These are phyloP conservation scores for Dolichallabes microphthalmus DNA, from an alignment of 2,113 vertebrate species.

Conservation along the genomic window DNA sequence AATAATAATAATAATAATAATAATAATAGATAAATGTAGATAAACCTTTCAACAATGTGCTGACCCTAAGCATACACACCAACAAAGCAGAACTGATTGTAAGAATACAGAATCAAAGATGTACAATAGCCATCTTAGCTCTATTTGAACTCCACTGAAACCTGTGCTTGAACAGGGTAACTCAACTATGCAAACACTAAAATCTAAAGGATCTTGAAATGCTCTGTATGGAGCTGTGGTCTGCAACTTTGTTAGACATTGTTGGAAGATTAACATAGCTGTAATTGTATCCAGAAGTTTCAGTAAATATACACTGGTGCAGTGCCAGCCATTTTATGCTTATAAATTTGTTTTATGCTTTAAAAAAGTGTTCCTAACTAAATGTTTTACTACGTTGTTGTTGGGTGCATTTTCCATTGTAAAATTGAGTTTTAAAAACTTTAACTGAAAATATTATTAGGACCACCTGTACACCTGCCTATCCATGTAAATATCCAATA, in stretches of 20 bases:
- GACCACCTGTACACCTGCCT: not conserved
- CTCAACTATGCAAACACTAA: not conserved
- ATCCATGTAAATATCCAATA: not conserved
- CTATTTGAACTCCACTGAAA: not conserved
- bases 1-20: too few relatives aligned
- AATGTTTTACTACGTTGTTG: not conserved
- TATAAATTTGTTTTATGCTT: too few relatives aligned
- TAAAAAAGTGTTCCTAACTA: too few relatives aligned
- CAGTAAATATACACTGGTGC: too few relatives aligned
- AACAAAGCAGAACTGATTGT: not conserved
- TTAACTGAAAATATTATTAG: not conserved
- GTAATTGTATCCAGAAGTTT: not conserved
- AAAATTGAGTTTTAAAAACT: too few relatives aligned
- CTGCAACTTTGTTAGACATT: not conserved
- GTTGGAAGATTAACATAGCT: not conserved
- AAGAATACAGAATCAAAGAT: not conserved
- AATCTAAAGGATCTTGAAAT: not conserved
- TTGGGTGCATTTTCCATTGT: not conserved
- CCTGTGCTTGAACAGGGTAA: not conserved
- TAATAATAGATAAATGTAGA: not conserved
- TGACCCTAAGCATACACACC: not conserved
- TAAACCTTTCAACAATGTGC: not conserved
- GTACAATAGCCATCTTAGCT: not conserved
- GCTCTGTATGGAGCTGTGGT: not conserved
- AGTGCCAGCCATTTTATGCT: not conserved